phyloP scores from a whole-genome alignment of 2,888 invertebrate species.

The Syritta pipiens region DNA sequence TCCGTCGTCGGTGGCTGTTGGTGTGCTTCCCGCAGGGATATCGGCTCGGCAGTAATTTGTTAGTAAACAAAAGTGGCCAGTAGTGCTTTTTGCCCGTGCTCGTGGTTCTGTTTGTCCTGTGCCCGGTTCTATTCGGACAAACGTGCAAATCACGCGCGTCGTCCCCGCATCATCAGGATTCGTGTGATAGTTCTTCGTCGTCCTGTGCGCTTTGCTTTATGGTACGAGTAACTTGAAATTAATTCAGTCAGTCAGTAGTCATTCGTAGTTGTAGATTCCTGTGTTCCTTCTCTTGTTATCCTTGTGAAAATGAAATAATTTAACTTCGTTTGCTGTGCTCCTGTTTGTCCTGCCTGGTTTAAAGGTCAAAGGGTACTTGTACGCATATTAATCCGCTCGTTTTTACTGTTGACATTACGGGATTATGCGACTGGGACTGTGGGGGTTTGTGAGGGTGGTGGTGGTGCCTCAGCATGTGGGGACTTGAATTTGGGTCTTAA shows the following conservation, averaged over 20 bases:
- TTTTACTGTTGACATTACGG: conserved; percentile 26
- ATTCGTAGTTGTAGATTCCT: too few species aligned
- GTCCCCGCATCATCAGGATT: conserved; percentile 15
- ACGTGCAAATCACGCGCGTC: conserved; percentile 17
- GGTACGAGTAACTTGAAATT: conserved; percentile 35
- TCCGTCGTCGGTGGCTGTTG: neutral
- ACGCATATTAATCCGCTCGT: conserved; percentile 53
- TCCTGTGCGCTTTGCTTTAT: conserved; percentile 8
- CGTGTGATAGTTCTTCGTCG: conserved; percentile 19
- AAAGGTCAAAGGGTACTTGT: conserved; percentile 50
- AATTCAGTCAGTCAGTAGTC: conserved; percentile 47
- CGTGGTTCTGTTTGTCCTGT: neutral
- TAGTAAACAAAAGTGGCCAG: conserved; percentile 53
- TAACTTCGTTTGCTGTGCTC: neutral
- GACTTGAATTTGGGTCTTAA: conserved; percentile 15
- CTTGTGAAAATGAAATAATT: too few species aligned
- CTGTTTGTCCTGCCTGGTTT: neutral
- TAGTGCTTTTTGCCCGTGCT: neutral
- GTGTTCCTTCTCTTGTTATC: conserved; percentile 9
- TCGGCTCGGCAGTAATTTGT: conserved; percentile 46
- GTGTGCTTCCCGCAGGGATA: conserved; percentile 14
- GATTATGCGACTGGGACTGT: neutral
- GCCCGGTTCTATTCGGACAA: neutral
- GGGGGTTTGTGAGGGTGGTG: neutral
- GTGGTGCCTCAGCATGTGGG: conserved; percentile 4